Base-by-base conservation (phyloP, 2,888 invertebrate species). In the Caenorhabditis drosophilae region DNA sequence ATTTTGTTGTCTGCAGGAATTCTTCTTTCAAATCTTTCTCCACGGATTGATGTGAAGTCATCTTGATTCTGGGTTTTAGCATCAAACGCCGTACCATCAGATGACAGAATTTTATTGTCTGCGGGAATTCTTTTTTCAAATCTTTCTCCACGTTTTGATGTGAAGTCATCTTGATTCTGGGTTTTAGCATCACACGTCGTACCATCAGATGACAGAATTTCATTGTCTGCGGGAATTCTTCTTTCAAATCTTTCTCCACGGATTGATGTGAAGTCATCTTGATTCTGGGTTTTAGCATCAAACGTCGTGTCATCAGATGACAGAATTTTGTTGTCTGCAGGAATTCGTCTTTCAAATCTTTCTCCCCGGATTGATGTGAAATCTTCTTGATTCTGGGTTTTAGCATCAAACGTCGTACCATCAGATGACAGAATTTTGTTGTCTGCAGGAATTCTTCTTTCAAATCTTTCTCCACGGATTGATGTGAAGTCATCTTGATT, bases 111-210 rank as follows among this genome's bases (percentile, higher is more conserved):
- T 20, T 44, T 12, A 44, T 20, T 11, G 23, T 44, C 44, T 12
- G 12, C 22, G 9, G 44, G 44, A 6, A 11, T 22, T 15, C 23
- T 4, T 4, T 12, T 25, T 11, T 22, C 44, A 25, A n/a, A 44
- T 11, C 44, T 12, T 15, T 44, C 44, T 11, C 44, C 44, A 44
- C 44, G 44, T 7, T 18, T n/a, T 7, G 9, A 11, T 18, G 12
- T 18, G 44, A 22, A 44, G 22, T 44, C 44, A 18, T 44, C 44
- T 44, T 44, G 44, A 25, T 44, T 44, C n/a, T 44, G 44, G n/a
- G 44, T 44, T 22, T 22, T 44, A 7, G 44, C 22, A 15, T 22
- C 25, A n/a, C 9, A 44, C 25, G 44, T 15, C 6, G 38, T 38
- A 6, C 44, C 44, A 25, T 44, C 44, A 23, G 11, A 9, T 23